A percentile compares a stretch with the other conserved stretches of the same genome.
Evolutionary conservation across 2,113 vertebrate genomes (phyloP).

Genomic region (Oreochromis spilurus): DNA sequence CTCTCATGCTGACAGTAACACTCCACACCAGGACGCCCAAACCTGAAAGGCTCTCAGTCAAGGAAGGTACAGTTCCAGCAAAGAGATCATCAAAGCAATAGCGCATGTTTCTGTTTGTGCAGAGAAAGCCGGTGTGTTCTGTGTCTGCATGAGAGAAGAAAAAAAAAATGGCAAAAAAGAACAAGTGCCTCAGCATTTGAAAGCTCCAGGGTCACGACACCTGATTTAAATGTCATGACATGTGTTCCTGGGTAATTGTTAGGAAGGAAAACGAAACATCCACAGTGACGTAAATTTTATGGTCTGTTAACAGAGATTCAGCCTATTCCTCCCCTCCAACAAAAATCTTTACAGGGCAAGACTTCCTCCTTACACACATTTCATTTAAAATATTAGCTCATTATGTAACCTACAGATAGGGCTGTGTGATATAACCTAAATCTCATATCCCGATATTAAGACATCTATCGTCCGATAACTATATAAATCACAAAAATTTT

Average conservation of each 20-base stretch:
- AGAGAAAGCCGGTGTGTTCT: not conserved
- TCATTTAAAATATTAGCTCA: not conserved
- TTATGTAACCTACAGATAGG: not conserved
- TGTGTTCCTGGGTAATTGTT: not conserved
- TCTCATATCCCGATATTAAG: no score
- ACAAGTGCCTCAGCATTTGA: not conserved
- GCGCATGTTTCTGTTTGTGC: not conserved
- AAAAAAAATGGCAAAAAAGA: not conserved
- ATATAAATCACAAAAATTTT: no score
- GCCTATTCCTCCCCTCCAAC: not conserved
- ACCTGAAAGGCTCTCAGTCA: slow-evolving; percentile 81
- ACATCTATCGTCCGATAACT: no score
- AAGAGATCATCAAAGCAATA: not conserved
- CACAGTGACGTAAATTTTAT: not conserved
- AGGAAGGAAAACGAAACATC: not conserved
- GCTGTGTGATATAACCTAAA: no score
- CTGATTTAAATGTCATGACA: not conserved
- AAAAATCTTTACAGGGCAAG: not conserved
- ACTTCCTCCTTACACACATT: not conserved
- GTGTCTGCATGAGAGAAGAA: not conserved
- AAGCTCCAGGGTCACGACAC: not conserved
- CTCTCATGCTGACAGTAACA: slow-evolving; percentile 97
- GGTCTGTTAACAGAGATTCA: not conserved
- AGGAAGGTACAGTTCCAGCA: slow-evolving; percentile 64
- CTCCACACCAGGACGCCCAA: slow-evolving; percentile 95